A percentile compares a stretch with the other conserved stretches of the same genome.
phyloP scores from a whole-genome alignment of 2,113 vertebrate genomes.

The Engystomops pustulosus region DNA sequence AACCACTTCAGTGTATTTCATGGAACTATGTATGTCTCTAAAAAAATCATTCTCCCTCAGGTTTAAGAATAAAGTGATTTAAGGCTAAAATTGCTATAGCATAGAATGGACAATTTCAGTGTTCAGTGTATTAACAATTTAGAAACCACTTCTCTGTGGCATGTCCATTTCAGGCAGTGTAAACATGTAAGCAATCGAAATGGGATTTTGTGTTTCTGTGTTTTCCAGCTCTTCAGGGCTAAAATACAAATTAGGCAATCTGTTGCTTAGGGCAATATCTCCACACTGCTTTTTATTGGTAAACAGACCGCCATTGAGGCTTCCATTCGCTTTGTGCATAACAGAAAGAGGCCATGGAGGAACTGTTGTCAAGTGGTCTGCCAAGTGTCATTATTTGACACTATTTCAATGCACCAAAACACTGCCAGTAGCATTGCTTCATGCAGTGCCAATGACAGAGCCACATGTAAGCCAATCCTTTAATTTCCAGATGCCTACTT shows the following conservation, averaged over 20 bases:
- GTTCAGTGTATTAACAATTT: background rate
- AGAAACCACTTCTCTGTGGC: background rate
- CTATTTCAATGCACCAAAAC: too few relatives aligned
- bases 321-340: background rate
- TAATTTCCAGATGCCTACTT: too few relatives aligned
- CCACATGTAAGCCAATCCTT: too few relatives aligned
- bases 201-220: background rate
- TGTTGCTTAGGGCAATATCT: background rate
- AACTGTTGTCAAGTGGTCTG: background rate
- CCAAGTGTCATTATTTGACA: background rate
- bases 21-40: background rate
- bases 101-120: background rate
- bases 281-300: background rate
- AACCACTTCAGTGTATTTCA: constrained; percentile 7
- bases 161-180: background rate
- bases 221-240: background rate
- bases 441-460: too few relatives aligned
- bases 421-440: too few relatives aligned
- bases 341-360: background rate
- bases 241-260: background rate
- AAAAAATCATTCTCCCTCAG: background rate
- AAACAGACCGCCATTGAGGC: background rate
- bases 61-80: constrained; percentile 3
- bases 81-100: background rate
- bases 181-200: background rate